Conservation (phyloP, 2,113 vertebrate species). For the Probosciger aterrimus region DNA sequence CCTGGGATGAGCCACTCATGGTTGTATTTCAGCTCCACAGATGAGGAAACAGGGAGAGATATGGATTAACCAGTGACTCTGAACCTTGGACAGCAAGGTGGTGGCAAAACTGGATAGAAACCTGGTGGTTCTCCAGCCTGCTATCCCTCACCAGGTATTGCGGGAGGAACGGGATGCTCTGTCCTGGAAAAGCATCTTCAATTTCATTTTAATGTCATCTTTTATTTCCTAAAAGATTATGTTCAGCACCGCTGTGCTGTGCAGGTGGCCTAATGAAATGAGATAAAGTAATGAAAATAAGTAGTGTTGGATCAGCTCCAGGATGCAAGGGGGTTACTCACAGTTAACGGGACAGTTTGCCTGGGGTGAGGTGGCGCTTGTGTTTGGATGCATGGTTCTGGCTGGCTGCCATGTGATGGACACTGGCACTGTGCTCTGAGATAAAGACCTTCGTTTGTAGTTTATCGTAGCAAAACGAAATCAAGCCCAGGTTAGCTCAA, state of each 20-base stretch:
- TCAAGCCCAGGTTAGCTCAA: background rate
- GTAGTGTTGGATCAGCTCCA: background rate
- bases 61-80: background rate
- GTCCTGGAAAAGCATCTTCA: rapidly evolving
- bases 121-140: background rate
- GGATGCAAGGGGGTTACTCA: background rate
- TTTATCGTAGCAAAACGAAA: rapidly evolving
- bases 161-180: background rate
- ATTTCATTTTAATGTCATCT: rapidly evolving
- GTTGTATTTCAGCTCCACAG: rapidly evolving
- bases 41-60: background rate
- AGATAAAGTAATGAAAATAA: rapidly evolving
- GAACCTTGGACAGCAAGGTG: background rate
- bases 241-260: background rate
- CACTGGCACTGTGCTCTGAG: rapidly evolving
- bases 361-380: background rate
- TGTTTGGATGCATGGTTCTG: background rate
- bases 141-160: background rate
- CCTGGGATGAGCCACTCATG: background rate
- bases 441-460: rapidly evolving
- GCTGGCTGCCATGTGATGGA: background rate
- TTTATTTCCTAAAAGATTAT: rapidly evolving
- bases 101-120: background rate
- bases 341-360: background rate
- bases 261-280: background rate